Evolutionary conservation across 2,888 invertebrate genomes (phyloP).

Genomic region (Entomobrya proxima): DNA sequence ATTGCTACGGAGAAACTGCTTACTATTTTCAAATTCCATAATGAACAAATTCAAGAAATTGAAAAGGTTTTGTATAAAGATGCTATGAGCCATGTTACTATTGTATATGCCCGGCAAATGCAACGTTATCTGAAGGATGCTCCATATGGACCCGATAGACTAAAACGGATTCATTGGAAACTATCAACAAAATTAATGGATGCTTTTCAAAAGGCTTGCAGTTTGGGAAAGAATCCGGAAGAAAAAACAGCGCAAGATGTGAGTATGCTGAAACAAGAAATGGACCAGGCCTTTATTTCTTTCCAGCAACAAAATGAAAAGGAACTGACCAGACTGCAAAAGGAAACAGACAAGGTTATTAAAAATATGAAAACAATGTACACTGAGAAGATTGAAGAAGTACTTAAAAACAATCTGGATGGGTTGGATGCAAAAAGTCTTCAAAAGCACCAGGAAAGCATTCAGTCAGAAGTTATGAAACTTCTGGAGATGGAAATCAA

Average conservation of each 20-base stretch:
- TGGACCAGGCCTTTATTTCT: not conserved
- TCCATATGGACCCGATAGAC: not conserved
- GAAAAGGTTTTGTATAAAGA: not conserved
- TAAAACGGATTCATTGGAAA: not conserved
- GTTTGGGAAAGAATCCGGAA: not conserved
- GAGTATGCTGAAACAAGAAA: not conserved
- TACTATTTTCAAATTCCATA: not conserved
- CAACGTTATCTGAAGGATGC: not conserved
- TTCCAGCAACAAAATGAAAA: not conserved
- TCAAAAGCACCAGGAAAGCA: not conserved
- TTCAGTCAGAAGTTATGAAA: not conserved
- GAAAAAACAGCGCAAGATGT: not conserved
- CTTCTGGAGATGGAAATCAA: constrained; percentile 24
- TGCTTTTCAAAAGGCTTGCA: not conserved
- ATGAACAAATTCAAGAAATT: not conserved
- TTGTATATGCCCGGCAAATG: not conserved
- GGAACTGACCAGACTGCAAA: not conserved
- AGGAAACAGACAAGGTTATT: not conserved
- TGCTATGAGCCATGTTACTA: not conserved
- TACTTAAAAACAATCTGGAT: not conserved
- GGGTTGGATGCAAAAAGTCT: not conserved
- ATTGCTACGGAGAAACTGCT: not conserved
- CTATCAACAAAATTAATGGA: not conserved
- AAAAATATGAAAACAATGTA: not conserved
- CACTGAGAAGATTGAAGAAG: not conserved